These are phyloP conservation scores for Anticlea derivata DNA, from an alignment of 2,888 invertebrate species.

Conservation along the genomic window DNA sequence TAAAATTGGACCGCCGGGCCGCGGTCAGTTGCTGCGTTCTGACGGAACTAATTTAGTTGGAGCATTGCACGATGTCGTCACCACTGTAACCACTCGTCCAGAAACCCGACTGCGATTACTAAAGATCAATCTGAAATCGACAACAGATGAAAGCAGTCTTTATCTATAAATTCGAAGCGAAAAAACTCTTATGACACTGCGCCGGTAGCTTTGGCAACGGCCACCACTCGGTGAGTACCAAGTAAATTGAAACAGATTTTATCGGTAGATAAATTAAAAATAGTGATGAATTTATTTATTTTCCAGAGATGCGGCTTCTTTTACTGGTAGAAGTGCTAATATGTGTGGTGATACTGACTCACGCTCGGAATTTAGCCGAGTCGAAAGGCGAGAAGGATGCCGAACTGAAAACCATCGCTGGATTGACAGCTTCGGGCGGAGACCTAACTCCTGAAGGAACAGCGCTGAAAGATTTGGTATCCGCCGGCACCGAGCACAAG, in stretches of 20 bases:
- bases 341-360: slow-evolving; percentile 53
- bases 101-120: slow-evolving; percentile 79
- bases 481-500: slow-evolving; percentile 79
- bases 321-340: slow-evolving; percentile 58
- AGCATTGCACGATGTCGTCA: slow-evolving; percentile 75
- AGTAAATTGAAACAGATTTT: neutral
- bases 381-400: slow-evolving; percentile 51
- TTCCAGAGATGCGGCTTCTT: slow-evolving; percentile 66
- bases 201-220: slow-evolving; percentile 54
- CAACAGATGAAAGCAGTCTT: slow-evolving; percentile 71
- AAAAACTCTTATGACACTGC: slow-evolving; percentile 69
- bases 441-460: slow-evolving; percentile 45
- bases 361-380: slow-evolving; percentile 61
- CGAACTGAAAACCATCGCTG: slow-evolving; percentile 34
- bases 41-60: slow-evolving; percentile 73
- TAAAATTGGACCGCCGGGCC: slow-evolving; percentile 4
- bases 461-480: slow-evolving; percentile 60
- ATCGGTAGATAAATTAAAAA: neutral
- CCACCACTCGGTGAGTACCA: slow-evolving; percentile 37
- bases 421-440: slow-evolving; percentile 39
- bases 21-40: slow-evolving; percentile 28
- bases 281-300: slow-evolving; percentile 2
- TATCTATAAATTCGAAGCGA: slow-evolving; percentile 78
- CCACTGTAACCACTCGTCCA: slow-evolving; percentile 70
- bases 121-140: slow-evolving; percentile 76